A percentile compares a stretch with the other conserved stretches of the same genome.
These are phyloP conservation scores for Boleophthalmus pectinirostris DNA, from an alignment of 2,113 vertebrate genomes.

Conservation along the genomic window DNA sequence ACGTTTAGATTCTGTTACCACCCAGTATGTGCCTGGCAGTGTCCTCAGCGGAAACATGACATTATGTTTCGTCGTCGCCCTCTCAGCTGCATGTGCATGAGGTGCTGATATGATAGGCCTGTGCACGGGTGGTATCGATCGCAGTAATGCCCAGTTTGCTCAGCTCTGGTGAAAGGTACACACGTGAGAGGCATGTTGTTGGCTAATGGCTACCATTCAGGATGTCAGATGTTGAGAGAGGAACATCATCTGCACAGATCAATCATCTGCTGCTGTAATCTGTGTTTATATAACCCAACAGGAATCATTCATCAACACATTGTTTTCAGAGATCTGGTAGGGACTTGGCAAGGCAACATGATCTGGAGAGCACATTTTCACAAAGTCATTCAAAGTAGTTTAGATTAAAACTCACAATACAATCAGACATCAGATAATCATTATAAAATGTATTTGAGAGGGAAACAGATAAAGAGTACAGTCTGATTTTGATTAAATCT, in stretches of 20 bases:
- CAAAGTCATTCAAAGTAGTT: too few relatives aligned
- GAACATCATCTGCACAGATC: not conserved
- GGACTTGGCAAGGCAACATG: too few relatives aligned
- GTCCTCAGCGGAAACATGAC: constrained; percentile 2
- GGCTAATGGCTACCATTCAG: constrained; percentile 6
- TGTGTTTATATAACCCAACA: not conserved
- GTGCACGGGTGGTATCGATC: constrained; percentile 28
- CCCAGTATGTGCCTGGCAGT: not conserved
- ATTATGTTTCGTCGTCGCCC: constrained; percentile 9
- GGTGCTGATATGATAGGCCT: constrained; percentile 20
- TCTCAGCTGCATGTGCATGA: constrained; percentile 34
- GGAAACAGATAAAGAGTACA: too few relatives aligned
- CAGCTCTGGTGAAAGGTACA: constrained; percentile 11
- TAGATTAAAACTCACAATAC: too few relatives aligned
- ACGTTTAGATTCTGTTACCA: not conserved
- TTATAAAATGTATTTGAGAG: too few relatives aligned
- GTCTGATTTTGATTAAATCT: too few relatives aligned
- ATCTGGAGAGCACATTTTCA: too few relatives aligned
- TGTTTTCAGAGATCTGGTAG: too few relatives aligned
- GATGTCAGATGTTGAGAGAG: not conserved
- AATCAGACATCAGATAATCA: too few relatives aligned
- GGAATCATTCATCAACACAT: too few relatives aligned
- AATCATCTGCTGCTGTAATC: constrained; percentile 17
- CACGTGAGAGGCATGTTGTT: not conserved
- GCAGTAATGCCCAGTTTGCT: constrained; percentile 26